These are phyloP conservation scores for Eupelmus urozonus DNA, from an alignment of 2,888 invertebrate genomes.

Conservation along the genomic window DNA sequence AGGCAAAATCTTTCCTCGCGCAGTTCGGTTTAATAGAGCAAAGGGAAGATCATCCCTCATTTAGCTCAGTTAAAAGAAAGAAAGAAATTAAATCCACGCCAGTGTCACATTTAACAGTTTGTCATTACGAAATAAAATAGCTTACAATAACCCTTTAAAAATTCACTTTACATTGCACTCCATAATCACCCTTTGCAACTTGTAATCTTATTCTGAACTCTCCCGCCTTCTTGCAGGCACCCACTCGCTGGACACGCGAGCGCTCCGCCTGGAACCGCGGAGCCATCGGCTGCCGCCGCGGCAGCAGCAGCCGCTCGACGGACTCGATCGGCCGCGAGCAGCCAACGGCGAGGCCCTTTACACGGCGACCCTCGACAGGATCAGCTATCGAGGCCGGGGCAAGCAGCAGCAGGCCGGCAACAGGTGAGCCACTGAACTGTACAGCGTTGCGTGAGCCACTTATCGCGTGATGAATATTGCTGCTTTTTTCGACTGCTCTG, in stretches of 20 bases:
- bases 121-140: no score
- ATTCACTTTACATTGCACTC: no score
- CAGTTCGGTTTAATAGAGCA: no score
- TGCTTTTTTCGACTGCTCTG: neutral
- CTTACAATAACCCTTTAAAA: no score
- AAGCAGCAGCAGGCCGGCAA: conserved; percentile 17
- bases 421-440: conserved; percentile 51
- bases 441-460: neutral
- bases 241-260: conserved; percentile 67
- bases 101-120: no score
- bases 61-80: no score
- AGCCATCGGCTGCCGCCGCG: conserved; percentile 68
- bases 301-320: conserved; percentile 49
- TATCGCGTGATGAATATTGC: neutral
- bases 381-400: conserved; percentile 65
- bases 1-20: neutral
- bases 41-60: no score
- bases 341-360: conserved; percentile 65
- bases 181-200: no score
- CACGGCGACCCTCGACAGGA: conserved; percentile 73
- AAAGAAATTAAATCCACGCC: no score
- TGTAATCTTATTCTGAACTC: no score
- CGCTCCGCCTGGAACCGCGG: conserved; percentile 70
- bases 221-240: conserved; percentile 51
- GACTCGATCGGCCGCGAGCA: conserved; percentile 41